Conservation (phyloP, 2,113 vertebrate genomes). For the Rhombomys opimus region DNA sequence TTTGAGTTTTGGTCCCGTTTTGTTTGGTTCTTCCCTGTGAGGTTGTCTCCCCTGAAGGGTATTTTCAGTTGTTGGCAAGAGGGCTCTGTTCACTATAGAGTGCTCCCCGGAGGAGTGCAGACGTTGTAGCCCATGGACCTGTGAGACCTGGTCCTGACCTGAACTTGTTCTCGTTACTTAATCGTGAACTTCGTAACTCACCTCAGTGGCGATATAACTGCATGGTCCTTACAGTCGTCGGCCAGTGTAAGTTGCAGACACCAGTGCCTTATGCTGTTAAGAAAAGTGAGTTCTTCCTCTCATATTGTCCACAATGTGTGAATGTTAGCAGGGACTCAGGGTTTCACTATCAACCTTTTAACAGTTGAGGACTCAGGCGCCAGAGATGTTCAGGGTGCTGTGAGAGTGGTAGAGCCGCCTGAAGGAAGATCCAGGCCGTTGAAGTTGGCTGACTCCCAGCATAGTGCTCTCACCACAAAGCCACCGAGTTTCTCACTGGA, state of each 20-base stretch:
- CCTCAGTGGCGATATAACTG: not conserved
- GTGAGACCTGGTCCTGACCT: not conserved
- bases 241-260: not conserved
- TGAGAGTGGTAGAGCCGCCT: not conserved
- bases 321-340: not conserved
- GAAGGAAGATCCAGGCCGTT: not conserved
- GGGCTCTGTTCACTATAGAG: not conserved
- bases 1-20: not conserved
- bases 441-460: not conserved
- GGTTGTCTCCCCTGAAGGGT: not conserved
- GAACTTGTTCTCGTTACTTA: not conserved
- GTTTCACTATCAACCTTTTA: not conserved
- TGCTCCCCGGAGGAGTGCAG: not conserved
- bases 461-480: not conserved
- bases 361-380: not conserved
- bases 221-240: not conserved
- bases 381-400: not conserved
- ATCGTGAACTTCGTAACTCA: not conserved
- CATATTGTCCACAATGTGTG: not conserved
- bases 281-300: not conserved
- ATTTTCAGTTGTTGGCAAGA: not conserved
- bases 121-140: not conserved
- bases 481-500: not conserved
- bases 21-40: constrained; percentile 8
- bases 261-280: not conserved